A percentile compares a stretch with the other conserved stretches of the same genome.
These are phyloP conservation scores for Ctenomys sociabilis DNA, from an alignment of 2,113 vertebrate species.

Conservation along the genomic window DNA sequence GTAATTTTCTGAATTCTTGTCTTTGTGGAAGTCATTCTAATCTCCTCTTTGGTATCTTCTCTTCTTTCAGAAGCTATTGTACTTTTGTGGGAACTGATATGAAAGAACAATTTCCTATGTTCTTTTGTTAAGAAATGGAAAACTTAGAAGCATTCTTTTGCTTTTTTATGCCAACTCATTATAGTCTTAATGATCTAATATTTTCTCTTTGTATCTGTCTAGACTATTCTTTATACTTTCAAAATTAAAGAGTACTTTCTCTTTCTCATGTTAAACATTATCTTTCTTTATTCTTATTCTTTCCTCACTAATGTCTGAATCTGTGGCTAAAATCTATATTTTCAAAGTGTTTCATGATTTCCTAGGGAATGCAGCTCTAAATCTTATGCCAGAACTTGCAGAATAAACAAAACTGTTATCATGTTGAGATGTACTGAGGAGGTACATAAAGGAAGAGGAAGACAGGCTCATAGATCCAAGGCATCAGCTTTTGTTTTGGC, in stretches of 20 bases:
- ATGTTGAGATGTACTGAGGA: neutral
- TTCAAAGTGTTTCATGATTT: neutral
- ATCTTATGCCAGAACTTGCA: neutral
- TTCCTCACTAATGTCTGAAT: neutral
- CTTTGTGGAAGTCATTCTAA: neutral
- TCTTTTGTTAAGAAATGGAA: slow-evolving; percentile 17
- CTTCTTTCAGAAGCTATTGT: neutral
- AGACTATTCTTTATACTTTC: neutral
- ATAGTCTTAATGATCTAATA: neutral
- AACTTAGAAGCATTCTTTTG: neutral
- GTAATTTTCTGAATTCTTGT: neutral
- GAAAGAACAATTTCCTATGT: neutral
- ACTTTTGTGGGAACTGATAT: slow-evolving; percentile 10
- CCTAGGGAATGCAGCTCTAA: neutral
- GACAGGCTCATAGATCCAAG: neutral
- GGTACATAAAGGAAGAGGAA: accelerated
- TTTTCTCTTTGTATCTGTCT: neutral
- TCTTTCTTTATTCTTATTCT: neutral
- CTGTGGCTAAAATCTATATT: neutral
- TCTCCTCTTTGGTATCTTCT: neutral
- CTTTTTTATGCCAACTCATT: neutral
- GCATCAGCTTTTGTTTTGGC: neutral
- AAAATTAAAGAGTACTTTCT: slow-evolving; percentile 11
- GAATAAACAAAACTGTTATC: neutral
- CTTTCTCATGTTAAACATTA: slow-evolving; percentile 11